Base-by-base conservation (phyloP, 2,888 invertebrate species). In the Caenorhabditis sp. region DNA sequence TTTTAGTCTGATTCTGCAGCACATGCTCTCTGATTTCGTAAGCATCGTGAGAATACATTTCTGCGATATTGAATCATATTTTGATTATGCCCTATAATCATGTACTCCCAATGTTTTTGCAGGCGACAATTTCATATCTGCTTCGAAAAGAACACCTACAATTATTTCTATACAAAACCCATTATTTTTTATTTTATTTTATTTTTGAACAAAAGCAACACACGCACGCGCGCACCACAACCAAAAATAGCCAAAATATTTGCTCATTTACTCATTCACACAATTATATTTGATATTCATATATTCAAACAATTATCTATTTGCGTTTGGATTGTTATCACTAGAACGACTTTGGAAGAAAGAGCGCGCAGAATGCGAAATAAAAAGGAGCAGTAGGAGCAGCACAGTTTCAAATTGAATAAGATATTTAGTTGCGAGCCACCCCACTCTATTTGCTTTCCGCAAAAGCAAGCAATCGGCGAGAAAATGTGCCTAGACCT, bases 361-460 rank as follows among this genome's bases (percentile, higher is more conserved):
- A 43, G 14, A 31, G 31, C 31, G 31, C 31, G 31, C 31, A 31
- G 31, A 31, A 31, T 31, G 31, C 31, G 31, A 43, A 43, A 43
- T 10, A 14, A 43, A 17, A 43, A 43, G 43, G 43, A 43, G 17
- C 5, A 43, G 43, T 17, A 43, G 17, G 17, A 43, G 43, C 43
- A 43, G 43, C 43, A 43, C 43, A 43, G 43, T 43, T 43, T 43
- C 43, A 43, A 43, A 43, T 43, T 43, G 43, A 43, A 43, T 43
- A 43, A 43, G 43, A 43, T 43, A 43, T 43, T 43, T 43, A 43
- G 43, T 43, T 43, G 43, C 43, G 43, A 43, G 43, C 43, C 12
- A 2, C 43, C 17, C 43, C 43, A 12, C 43, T 43, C 17, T 43
- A 43, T 43, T 43, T 43, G 43, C 43, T 43, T 43, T 43, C 43